Percentiles rank a stretch among this genome's conserved stretches.
These are phyloP conservation scores for Pyxicephalus adspersus DNA, from an alignment of 2,113 vertebrate species.

Conservation along the genomic window DNA sequence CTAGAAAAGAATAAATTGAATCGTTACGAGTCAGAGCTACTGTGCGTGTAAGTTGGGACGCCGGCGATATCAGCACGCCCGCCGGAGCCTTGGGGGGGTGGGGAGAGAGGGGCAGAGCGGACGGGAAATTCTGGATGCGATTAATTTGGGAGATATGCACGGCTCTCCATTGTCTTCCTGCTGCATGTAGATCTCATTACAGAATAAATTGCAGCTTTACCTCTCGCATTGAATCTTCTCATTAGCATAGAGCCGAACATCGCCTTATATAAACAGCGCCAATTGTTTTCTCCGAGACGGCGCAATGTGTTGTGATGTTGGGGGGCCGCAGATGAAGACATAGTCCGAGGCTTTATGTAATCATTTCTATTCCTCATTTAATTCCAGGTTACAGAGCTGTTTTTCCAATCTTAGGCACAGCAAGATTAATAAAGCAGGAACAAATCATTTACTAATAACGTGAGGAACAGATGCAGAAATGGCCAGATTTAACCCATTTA, in stretches of 20 bases:
- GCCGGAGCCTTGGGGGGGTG: conserved; percentile 51
- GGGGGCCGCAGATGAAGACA: neutral
- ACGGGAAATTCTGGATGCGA: conserved; percentile 1
- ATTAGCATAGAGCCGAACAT: conserved; percentile 58
- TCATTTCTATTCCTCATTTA: neutral
- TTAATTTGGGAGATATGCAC: conserved; percentile 39
- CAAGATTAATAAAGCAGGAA: neutral
- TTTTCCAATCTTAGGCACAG: conserved; percentile 10
- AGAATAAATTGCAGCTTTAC: conserved; percentile 65
- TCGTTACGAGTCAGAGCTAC: conserved; percentile 89
- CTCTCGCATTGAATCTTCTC: conserved; percentile 63
- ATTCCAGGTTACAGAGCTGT: neutral
- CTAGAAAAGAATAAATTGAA: conserved; percentile 93
- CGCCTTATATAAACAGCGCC: neutral
- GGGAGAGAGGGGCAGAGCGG: conserved; percentile 14
- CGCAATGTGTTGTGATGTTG: neutral
- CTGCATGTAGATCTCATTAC: conserved; percentile 64
- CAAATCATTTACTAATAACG: neutral
- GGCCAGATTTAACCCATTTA: too few species aligned
- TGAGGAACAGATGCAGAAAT: too few species aligned
- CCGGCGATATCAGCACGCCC: conserved; percentile 34
- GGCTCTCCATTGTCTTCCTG: conserved; percentile 53
- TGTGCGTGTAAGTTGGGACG: conserved; percentile 76
- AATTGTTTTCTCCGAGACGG: neutral
- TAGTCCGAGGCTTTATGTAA: neutral